phyloP scores from a whole-genome alignment of 2,797 vertebrate genomes.

The Podarcis lilfordi region DNA sequence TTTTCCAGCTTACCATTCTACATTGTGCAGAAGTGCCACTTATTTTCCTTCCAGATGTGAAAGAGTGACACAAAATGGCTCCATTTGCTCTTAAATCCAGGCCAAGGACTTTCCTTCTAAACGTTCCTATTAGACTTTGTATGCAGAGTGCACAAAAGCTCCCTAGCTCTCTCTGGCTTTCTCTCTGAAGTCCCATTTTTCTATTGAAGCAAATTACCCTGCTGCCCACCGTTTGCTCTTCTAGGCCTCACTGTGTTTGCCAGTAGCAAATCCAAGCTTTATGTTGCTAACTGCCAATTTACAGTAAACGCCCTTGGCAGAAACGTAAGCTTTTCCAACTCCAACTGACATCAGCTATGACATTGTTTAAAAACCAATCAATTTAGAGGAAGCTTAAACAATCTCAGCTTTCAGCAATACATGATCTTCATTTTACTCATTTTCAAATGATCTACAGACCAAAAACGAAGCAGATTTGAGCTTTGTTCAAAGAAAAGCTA shows the following conservation, averaged over 20 bases:
- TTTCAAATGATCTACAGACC: not conserved
- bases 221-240: not conserved
- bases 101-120: slow-evolving; percentile 2
- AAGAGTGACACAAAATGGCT: slow-evolving; percentile 2
- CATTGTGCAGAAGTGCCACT: not conserved
- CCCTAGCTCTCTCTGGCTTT: not conserved
- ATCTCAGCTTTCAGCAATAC: slow-evolving; percentile 16
- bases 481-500: not conserved
- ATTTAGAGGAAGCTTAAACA: slow-evolving; percentile 13
- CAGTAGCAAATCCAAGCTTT: slow-evolving; percentile 19
- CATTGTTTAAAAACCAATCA: slow-evolving; percentile 29
- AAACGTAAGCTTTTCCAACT: not conserved
- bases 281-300: slow-evolving; percentile 10
- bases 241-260: slow-evolving; percentile 1
- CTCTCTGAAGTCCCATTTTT: not conserved
- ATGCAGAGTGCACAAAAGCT: slow-evolving; percentile 8
- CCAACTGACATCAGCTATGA: not conserved
- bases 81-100: not conserved
- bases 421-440: slow-evolving; percentile 14
- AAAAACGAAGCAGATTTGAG: not conserved
- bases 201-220: not conserved
- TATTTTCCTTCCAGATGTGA: slow-evolving; percentile 29
- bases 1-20: slow-evolving; percentile 30
- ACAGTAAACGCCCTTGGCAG: not conserved
- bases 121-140: slow-evolving; percentile 6